Base-by-base conservation (phyloP, 2,888 invertebrate genomes). In the Catocala sponsa region DNA sequence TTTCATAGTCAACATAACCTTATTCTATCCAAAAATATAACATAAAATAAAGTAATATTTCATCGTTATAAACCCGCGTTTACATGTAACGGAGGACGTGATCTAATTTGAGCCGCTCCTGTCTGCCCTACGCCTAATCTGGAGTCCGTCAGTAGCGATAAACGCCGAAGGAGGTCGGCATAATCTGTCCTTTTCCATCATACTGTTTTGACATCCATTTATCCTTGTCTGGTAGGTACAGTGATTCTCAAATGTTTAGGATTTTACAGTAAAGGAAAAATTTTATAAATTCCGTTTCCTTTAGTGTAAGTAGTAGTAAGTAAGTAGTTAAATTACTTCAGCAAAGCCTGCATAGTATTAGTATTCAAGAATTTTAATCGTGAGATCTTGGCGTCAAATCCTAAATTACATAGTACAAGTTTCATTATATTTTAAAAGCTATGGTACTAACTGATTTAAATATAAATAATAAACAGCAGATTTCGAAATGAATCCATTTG, bases 101-200 rank as follows among this genome's bases (percentile, higher is more conserved):
- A 77, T 73, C 71, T 73, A 69, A 78, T 77, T 76, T 76, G 51
- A 68, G 47, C 61, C 53, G 78, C 79, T 79, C 76, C 66, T 69
- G 68, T 55, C 76, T 76, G 74, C 62, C 48, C 59, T 57, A 59
- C 65, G 65, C 72, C 78, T 79, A 78, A 83, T 83, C 79, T 81
- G 69, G 65, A 65, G 66, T 75, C 71, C 70, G 81, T 82, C 82
- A 79, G 74, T 61, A 60, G 66, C 76, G 76, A 82, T 82, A 82
- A 84, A 77, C 76, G 65, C 67, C 57, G 69, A 59, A 65, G 63
- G 63, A 64, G 63, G 66, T 61, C 62, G 60, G 56, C 59, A 73
- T 72, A 72, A 70, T 78, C 82, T 77, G 75, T 83, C 84, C 80
- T 76, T 80, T 77, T 85, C 81, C 72, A 74, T 80, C 82, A 79